These are phyloP conservation scores for Caiman crocodilus DNA, from an alignment of 2,797 vertebrate species.

Conservation along the genomic window DNA sequence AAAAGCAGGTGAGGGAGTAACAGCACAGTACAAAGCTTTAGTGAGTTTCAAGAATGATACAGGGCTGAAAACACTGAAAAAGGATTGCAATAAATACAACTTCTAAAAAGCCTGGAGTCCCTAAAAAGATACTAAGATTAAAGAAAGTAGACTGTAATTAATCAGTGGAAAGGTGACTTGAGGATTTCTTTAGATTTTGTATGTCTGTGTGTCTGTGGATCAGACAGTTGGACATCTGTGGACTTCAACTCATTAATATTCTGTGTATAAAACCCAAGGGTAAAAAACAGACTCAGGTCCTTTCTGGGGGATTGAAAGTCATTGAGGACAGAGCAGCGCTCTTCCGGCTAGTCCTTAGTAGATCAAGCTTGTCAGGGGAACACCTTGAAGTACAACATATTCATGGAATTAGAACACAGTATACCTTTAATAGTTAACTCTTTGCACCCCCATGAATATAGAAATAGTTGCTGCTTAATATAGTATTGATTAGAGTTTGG, in stretches of 20 bases:
- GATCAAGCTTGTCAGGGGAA: neutral
- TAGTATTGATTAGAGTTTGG: neutral
- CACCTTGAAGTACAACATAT: neutral
- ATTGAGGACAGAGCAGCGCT: neutral
- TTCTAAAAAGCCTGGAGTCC: neutral
- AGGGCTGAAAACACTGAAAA: neutral
- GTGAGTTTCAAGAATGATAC: neutral
- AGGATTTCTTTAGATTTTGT: neutral
- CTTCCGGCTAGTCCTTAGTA: neutral
- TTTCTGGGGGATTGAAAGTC: neutral
- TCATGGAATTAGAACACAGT: neutral
- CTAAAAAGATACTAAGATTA: neutral
- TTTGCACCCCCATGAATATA: neutral
- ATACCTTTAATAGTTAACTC: neutral
- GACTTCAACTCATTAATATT: neutral
- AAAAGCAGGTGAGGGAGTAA: slow-evolving; percentile 71
- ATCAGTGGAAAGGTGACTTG: neutral
- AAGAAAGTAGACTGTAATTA: neutral
- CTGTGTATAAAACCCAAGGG: neutral
- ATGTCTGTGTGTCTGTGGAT: neutral
- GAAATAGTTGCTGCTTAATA: neutral
- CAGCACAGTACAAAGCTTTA: slow-evolving; percentile 58
- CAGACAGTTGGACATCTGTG: neutral
- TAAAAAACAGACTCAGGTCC: neutral
- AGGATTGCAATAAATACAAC: neutral